phyloP scores from a whole-genome alignment of 2,113 vertebrate species.

The Tupaia tana region DNA sequence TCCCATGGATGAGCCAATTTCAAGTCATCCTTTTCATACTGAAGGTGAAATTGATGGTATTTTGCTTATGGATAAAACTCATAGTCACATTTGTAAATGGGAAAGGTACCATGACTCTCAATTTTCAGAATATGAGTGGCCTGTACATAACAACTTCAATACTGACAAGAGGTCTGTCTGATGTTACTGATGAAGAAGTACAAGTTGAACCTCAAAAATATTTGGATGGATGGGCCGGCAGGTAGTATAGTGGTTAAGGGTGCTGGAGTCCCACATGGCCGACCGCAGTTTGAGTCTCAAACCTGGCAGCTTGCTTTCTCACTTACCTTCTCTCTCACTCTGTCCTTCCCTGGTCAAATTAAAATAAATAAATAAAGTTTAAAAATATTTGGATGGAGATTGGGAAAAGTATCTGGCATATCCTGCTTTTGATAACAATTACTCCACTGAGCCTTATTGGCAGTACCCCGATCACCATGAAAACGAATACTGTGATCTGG shows the following conservation, averaged over 20 bases:
- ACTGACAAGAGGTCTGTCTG: conserved; percentile 94
- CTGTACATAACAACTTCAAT: conserved; percentile 95
- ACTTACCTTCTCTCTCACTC: no score
- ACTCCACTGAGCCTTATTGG: conserved; percentile 93
- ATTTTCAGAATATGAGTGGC: conserved; percentile 97
- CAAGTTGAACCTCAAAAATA: conserved; percentile 98
- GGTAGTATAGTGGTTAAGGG: no score
- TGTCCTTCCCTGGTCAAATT: no score
- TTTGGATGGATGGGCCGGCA: no score
- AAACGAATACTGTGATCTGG: conserved; percentile 98
- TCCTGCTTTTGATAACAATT: conserved; percentile 94
- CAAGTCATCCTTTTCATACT: conserved; percentile 98
- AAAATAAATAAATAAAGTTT: no score
- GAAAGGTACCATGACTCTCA: conserved; percentile 98
- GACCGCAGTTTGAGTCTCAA: no score
- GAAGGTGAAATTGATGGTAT: conserved; percentile 99
- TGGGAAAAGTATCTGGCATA: conserved; percentile 97
- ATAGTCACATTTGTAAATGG: conserved; percentile 97
- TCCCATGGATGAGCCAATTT: conserved; percentile 95
- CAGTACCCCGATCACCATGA: conserved; percentile 95
- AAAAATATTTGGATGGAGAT: conserved; percentile 92
- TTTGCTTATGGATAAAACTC: conserved; percentile 98
- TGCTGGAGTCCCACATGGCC: no score
- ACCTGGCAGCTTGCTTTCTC: no score
- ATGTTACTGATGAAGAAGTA: conserved; percentile 96